Base-by-base conservation (phyloP, 1,140 invertebrate genomes). In the Metopolophium dirhodum region DNA sequence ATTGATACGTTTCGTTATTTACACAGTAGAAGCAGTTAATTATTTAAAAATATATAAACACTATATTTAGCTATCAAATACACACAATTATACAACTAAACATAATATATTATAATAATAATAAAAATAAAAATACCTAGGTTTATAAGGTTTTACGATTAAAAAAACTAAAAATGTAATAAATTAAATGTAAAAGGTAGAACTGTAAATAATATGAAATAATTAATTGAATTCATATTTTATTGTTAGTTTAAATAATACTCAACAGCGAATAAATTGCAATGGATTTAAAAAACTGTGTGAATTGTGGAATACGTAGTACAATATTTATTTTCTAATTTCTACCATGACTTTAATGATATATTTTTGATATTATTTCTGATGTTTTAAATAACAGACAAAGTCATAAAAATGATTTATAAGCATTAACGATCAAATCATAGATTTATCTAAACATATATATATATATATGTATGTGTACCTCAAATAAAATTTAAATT, bases 241-340 rank as follows among this genome's bases (percentile, higher is more conserved):
- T 68, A 68, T 68, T 68, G 26, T 68, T 68, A 30, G 11, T 68
- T 30, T 68, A 68, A 68, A 51, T 51, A 30, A n/a, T n/a, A 68
- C 9, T 11, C 30, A 23, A 68, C 61, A 68, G 30, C 3, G 14
- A 68, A 68, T 68, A 68, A 68, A n/a, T 68, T 68, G 11, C 3
- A 30, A 68, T 68, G 30, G 26, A 68, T 68, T 68, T 68, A 6
- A 68, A 68, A n/a, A 68, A 68, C 30, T 30, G 30, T 30, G 30
- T 68, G 30, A 61, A 61, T 9, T 61, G 9, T 61, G 26, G 23
- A 61, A 61, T 61, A 61, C 57, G 8, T 30, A 61, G 30, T 26
- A 61, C 57, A 61, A 68, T n/a, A n/a, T 77, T 77, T 77, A n/a
- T 77, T 77, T 77, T 77, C 14, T 77, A n/a, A n/a, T 77, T 77